These are phyloP conservation scores for Cataglyphis hispanica DNA, from an alignment of 1,140 invertebrate genomes.

Conservation along the genomic window DNA sequence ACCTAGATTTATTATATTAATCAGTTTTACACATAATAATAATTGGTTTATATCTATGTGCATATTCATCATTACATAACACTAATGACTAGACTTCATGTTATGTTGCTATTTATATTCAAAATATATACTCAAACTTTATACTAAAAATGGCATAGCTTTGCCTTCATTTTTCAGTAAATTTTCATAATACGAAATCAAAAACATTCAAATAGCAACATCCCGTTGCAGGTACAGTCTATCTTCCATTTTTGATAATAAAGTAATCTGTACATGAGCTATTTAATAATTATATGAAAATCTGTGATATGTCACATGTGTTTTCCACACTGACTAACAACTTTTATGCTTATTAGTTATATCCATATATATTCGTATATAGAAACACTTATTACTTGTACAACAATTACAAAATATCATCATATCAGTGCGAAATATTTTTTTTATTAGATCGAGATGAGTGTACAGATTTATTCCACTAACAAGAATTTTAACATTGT, in stretches of 20 bases:
- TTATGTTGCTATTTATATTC: constrained; percentile 75
- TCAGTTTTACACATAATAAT: too few species aligned
- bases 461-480: constrained; percentile 3
- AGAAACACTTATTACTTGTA: constrained; percentile 31
- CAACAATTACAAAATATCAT: constrained; percentile 32
- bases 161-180: constrained; percentile 17
- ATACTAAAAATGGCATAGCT: constrained; percentile 13
- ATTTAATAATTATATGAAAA: constrained; percentile 18
- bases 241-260: neutral
- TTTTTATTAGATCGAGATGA: neutral
- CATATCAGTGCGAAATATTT: neutral
- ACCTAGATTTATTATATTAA: too few species aligned
- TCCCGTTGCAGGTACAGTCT: constrained; percentile 76
- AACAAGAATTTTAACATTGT: constrained; percentile 6
- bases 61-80: constrained; percentile 50
- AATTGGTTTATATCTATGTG: too few species aligned
- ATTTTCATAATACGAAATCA: constrained; percentile 27
- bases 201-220: constrained; percentile 75
- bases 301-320: constrained; percentile 59
- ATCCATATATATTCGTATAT: constrained; percentile 19
- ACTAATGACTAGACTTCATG: constrained; percentile 79
- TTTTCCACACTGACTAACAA: constrained; percentile 40
- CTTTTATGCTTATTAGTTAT: constrained; percentile 52
- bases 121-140: too few species aligned
- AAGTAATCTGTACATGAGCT: neutral